These are phyloP conservation scores for Lagopus leucura DNA, from an alignment of 2,113 vertebrate genomes.

Conservation along the genomic window DNA sequence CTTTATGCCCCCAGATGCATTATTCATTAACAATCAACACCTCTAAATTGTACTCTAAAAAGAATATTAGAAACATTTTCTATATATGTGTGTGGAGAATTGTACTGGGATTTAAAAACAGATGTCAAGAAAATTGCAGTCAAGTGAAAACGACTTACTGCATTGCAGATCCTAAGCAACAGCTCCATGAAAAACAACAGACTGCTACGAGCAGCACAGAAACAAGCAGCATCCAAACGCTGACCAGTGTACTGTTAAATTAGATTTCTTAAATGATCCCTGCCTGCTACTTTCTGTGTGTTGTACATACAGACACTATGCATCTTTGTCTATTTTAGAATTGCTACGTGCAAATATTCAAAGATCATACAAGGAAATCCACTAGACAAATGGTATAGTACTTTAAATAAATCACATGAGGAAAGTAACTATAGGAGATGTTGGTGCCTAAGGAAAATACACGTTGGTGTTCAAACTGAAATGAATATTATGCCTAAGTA, in stretches of 20 bases:
- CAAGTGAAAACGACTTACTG: slow-evolving; percentile 54
- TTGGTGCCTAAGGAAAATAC: background rate
- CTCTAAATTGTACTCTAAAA: background rate
- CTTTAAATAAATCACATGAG: slow-evolving; percentile 32
- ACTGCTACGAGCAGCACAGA: slow-evolving; percentile 54
- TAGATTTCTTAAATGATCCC: slow-evolving; percentile 67
- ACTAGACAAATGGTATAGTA: background rate
- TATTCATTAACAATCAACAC: slow-evolving; percentile 31
- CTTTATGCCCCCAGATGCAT: background rate
- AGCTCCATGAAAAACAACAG: slow-evolving; percentile 54
- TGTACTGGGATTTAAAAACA: slow-evolving; percentile 14
- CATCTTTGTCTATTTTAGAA: slow-evolving; percentile 54
- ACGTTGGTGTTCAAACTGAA: background rate
- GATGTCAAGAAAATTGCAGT: slow-evolving; percentile 31
- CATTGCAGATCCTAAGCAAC: slow-evolving; percentile 68
- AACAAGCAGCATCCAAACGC: slow-evolving; percentile 41
- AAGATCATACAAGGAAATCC: background rate
- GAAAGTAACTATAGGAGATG: background rate
- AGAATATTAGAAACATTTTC: background rate
- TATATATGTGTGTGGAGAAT: background rate
- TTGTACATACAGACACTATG: slow-evolving; percentile 7
- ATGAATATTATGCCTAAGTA: background rate
- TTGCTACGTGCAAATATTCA: slow-evolving; percentile 26
- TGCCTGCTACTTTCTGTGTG: slow-evolving; percentile 41
- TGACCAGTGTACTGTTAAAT: slow-evolving; percentile 56